phyloP scores from a whole-genome alignment of 2,797 vertebrate species.

The Neosilurus mollespiculum region DNA sequence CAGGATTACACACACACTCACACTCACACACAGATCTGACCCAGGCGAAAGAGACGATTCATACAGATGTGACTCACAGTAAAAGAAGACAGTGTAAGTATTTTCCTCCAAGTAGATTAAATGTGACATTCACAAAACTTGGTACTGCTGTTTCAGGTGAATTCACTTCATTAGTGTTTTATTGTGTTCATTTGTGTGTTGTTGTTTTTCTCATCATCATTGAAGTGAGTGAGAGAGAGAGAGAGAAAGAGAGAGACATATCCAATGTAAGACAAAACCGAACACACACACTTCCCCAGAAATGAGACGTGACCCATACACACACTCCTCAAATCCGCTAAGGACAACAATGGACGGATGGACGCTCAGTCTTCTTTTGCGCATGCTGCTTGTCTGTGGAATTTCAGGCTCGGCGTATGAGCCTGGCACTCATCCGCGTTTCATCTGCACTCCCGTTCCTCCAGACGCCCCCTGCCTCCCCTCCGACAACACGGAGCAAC shows the following conservation, averaged over 20 bases:
- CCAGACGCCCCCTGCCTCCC: slow-evolving; percentile 71
- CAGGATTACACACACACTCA: slow-evolving; percentile 22
- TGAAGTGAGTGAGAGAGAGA: not conserved
- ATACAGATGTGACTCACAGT: not conserved
- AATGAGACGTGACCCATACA: slow-evolving; percentile 49
- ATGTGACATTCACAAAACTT: not conserved
- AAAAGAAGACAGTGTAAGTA: not conserved
- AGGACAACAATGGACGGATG: slow-evolving; percentile 51
- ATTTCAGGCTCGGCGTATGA: slow-evolving; percentile 60
- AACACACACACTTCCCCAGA: not conserved
- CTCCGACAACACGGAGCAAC: not conserved
- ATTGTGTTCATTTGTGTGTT: not conserved
- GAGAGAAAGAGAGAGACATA: not conserved
- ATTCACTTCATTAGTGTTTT: not conserved
- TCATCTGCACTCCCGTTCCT: slow-evolving; percentile 80
- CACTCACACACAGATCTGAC: not conserved
- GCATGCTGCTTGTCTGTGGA: slow-evolving; percentile 41
- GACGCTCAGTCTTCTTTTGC: slow-evolving; percentile 43
- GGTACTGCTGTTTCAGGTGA: not conserved
- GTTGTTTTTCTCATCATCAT: not conserved
- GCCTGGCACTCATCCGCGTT: slow-evolving; percentile 70
- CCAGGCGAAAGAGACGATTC: not conserved
- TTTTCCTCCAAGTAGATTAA: not conserved
- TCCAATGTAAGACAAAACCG: not conserved
- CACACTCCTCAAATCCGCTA: slow-evolving; percentile 25